Evolutionary conservation across 2,888 invertebrate genomes (phyloP), one percentile per base, ranked within the genome.

Genomic region (Steinernema carpocapsae): DNA sequence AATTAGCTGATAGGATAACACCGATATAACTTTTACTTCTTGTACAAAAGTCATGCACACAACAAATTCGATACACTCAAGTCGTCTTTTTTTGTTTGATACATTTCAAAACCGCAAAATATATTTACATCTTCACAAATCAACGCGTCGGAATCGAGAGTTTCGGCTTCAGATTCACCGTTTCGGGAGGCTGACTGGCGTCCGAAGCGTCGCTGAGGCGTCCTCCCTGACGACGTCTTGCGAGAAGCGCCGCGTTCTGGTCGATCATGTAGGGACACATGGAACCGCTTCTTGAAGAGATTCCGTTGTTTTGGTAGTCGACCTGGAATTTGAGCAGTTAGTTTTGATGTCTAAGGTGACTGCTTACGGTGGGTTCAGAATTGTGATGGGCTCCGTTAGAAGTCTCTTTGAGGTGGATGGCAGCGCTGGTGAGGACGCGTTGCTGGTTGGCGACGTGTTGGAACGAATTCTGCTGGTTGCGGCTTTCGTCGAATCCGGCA

Each of bases 401-500:
- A 12, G 64, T 64, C 1, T 29, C 64, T 32, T 26, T 64, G 29
- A 64, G 64, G 32, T 64, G 64, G 17, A 64, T 26, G 64, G 64
- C 64, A 32, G 64, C 64, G 64, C 29, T 64, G 29, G 24, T 26
- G 32, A 64, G 64, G 32, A 64, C 64, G 64, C 64, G 64, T 26
- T 64, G 64, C 29, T 64, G 64, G 32, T 64, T 64, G 12, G 64
- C 64, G 26, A 64, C 64, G 24, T 64, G 64, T 3, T 29, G 32
- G 64, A 64, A 64, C 26, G 64, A 26, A 32, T 29, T 64, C 17
- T 22, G 26, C 29, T 29, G 26, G 64, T 32, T 64, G 64, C 64
- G 64, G 17, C 17, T 64, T 37, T 64, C 64, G 10, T 85, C 85
- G 71, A 84, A 85, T 12, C 85, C 85, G n/a, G 83, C 83, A 24